phyloP scores from a whole-genome alignment of 2,113 vertebrate genomes.

The Oophaga pumilio region DNA sequence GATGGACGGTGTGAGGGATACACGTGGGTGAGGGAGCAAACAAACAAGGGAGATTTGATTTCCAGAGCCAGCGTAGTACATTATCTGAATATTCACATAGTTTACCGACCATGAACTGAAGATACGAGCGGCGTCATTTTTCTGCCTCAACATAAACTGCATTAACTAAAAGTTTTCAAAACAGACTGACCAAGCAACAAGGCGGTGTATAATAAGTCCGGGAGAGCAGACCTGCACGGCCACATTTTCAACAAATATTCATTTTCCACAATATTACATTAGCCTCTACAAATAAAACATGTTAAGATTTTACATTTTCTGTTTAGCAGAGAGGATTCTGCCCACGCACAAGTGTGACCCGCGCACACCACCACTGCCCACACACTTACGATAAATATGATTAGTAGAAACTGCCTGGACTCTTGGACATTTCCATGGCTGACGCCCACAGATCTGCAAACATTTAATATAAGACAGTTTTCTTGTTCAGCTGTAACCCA shows the following conservation, averaged over 20 bases:
- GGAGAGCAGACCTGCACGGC: neutral
- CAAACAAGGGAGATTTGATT: no score
- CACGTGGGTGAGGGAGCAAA: no score
- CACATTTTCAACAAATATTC: neutral
- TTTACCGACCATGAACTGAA: neutral
- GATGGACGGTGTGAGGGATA: no score
- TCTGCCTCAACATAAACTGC: neutral
- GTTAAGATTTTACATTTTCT: neutral
- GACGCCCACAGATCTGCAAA: conserved; percentile 28
- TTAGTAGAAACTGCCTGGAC: conserved; percentile 39
- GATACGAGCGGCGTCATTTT: neutral
- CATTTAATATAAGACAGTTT: neutral
- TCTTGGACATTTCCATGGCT: conserved; percentile 26
- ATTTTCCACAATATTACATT: neutral
- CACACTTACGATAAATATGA: conserved; percentile 48
- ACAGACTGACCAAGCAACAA: neutral
- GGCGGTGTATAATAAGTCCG: neutral
- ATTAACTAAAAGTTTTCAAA: neutral
- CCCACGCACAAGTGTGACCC: conserved; percentile 51
- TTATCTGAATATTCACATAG: no score
- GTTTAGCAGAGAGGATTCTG: conserved; percentile 36
- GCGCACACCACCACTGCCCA: conserved; percentile 30
- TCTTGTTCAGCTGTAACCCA: neutral
- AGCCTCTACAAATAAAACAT: conserved; percentile 19
- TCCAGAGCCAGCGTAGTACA: no score